Evolutionary conservation across 2,797 vertebrate genomes (phyloP), one percentile per base, ranked within the genome.

Genomic region (Protonibea diacanthus): DNA sequence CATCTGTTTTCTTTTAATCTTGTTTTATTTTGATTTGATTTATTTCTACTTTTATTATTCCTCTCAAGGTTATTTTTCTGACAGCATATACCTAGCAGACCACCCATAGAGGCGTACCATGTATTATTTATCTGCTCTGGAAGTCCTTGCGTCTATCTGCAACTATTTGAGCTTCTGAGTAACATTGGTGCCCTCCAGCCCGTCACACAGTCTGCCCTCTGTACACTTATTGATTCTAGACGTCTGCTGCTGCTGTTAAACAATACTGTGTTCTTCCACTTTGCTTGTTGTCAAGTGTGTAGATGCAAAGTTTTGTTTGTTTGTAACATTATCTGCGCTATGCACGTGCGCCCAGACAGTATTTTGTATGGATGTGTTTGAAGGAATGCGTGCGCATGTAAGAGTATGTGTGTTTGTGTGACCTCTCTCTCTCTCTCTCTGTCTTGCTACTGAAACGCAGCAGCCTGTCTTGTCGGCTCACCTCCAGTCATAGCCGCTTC

Each of bases 201-300:
- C 71, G 68, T 83, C 76, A 61, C 74, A 78, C 58, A 59, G 71
- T 73, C 77, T 51, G 52, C 74, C 80, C 63, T 68, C 45, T 71
- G 53, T 57, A 33, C 74, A 66, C 42, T 52, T 82, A 86, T 88
- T 71, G 78, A 87, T 86, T 85, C 74, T 82, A 85, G 74, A 87
- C 81, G 86, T 77, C 84, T 74, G 66, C 76, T 27, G 76, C 77
- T 29, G 55, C 74, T 56, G 64, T 81, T 83, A 33, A 81, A 75
- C 74, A 71, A 51, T 23, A 8, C 74, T 52, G 6, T 63, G 51
- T 76, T 74, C 75, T 79, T 81, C 73, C 74, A 71, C 81, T 84
- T 71, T 56, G 55, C 74, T 61, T 59, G 71, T 72, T 70, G 65
- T 80, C 69, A 66, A 66, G 55, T 11, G 44, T 18, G 80, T 55